phyloP scores from a whole-genome alignment of 2,888 invertebrate species.

The Acanthococcus lagerstroemiae region DNA sequence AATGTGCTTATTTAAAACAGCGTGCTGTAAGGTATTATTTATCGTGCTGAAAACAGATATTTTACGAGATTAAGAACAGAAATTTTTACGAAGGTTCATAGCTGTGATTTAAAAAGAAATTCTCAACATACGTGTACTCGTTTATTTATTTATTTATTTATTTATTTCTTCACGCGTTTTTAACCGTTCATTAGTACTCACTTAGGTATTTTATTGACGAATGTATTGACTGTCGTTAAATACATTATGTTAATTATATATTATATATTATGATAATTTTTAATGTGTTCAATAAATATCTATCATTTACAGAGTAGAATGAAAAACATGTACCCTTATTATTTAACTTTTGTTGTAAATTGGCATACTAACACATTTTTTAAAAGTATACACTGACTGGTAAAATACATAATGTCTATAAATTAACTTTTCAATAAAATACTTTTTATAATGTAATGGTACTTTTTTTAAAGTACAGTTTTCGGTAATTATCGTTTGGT shows the following conservation, averaged over 20 bases:
- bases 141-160: not conserved
- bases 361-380: slow-evolving; percentile 26
- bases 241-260: slow-evolving; percentile 10
- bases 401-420: slow-evolving; percentile 28
- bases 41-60: slow-evolving; percentile 5
- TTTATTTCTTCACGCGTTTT: not conserved
- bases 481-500: not conserved
- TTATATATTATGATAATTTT: slow-evolving; percentile 10
- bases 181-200: too few species aligned
- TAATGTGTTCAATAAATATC: slow-evolving; percentile 23
- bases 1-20: not conserved
- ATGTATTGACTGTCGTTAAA: not conserved
- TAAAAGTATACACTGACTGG: slow-evolving; percentile 23
- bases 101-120: slow-evolving; percentile 18
- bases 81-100: slow-evolving; percentile 20
- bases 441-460: slow-evolving; percentile 6
- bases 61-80: not conserved
- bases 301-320: slow-evolving; percentile 15
- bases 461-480: not conserved
- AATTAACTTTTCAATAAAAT: slow-evolving; percentile 27
- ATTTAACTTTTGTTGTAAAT: slow-evolving; percentile 20
- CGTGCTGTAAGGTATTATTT: slow-evolving; percentile 16
- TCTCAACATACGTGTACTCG: too few species aligned
- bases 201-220: not conserved
- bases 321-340: slow-evolving; percentile 15